Base-by-base conservation (phyloP, 2,888 invertebrate species). In the Meta bourneti region DNA sequence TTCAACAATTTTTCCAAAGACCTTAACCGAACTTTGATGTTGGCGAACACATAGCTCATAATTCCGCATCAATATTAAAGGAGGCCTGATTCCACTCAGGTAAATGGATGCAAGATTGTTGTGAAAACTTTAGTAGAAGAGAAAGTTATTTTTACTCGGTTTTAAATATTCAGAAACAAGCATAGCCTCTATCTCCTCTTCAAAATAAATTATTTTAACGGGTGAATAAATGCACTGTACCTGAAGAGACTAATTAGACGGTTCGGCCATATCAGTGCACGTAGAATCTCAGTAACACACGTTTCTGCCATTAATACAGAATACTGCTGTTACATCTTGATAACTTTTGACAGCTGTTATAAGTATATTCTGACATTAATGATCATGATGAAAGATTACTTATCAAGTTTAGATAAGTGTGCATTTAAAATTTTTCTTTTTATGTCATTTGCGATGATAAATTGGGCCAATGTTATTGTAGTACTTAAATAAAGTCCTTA, bases 131-230 rank as follows among this genome's bases (percentile, higher is more conserved):
- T 9, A 52, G n/a, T 19, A 20, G 19, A 13, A 79, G 20, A 74
- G 61, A 80, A 80, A 80, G 34, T 20, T 19, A 74, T 61, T 61
- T 34, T 80, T n/a, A 16, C 11, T 49, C 77, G 54, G 6, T 54
- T 19, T 79, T 61, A 61, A 34, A 77, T 61, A 79, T 20, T 79
- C 20, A 61, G n/a, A 34, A 34, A 54, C 13, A 13, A 11, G 20
- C 16, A 79, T 61, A 61, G 0, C 9, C 20, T 20, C 34, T 5
- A 54, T 20, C 20, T 16, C 48, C 16, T 74, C 34, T 75, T 74
- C 48, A 61, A 74, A 74, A 84, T 84, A 74, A 84, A 54, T 84
- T 84, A 20, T 75, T 84, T 54, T 54, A 75, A 84, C 61, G 84
- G 51, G 74, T 54, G 54, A 54, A 84, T 84, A 84, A 84, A 74